Evolutionary conservation across 2,113 vertebrate genomes (phyloP).

Genomic region (Chaetops frenatus): DNA sequence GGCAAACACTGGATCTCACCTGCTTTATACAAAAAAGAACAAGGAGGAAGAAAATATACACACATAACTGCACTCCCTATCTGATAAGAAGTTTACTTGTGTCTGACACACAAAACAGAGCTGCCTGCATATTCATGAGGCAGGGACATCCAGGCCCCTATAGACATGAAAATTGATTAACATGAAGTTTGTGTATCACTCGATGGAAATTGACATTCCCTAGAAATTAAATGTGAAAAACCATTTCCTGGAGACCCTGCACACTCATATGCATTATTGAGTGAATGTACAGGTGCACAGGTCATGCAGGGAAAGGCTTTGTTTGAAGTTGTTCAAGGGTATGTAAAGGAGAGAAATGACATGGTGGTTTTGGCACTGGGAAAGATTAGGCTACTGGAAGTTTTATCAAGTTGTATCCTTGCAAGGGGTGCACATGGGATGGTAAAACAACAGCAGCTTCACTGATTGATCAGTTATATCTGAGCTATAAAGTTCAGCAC

Average conservation of each 20-base stretch:
- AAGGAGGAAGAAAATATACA: background rate
- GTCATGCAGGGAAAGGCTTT: background rate
- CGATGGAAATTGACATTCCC: conserved; percentile 7
- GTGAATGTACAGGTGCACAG: background rate
- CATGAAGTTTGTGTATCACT: conserved; percentile 21
- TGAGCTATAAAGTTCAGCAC: background rate
- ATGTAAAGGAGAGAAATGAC: background rate
- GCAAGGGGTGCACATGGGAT: background rate
- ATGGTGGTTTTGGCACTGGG: background rate
- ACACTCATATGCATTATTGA: conserved; percentile 35
- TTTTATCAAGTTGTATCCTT: background rate
- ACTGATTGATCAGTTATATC: background rate
- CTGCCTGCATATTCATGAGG: conserved; percentile 55
- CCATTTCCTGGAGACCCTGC: background rate
- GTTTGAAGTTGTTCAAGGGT: background rate
- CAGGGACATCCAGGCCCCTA: background rate
- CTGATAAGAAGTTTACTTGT: conserved; percentile 36
- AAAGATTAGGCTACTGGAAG: background rate
- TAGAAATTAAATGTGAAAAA: conserved; percentile 34
- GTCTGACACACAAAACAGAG: conserved; percentile 5
- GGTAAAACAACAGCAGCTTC: background rate
- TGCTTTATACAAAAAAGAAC: conserved; percentile 45
- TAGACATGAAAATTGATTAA: conserved; percentile 43
- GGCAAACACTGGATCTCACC: background rate
- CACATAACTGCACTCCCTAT: background rate